These are phyloP conservation scores for Lynx canadensis DNA, from an alignment of 2,113 vertebrate genomes.

Conservation along the genomic window DNA sequence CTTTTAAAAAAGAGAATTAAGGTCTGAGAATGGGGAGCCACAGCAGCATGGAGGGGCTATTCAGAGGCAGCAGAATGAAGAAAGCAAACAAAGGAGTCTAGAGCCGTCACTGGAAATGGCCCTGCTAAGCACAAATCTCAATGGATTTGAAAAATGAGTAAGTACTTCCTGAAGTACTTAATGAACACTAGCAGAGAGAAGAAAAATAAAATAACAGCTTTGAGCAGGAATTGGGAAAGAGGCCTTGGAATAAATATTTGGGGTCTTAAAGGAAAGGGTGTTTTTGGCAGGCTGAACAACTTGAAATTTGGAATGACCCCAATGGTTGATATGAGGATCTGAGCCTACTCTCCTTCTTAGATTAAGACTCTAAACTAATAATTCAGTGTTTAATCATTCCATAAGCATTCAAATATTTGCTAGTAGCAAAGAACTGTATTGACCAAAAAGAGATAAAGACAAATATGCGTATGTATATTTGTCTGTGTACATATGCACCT, in stretches of 20 bases:
- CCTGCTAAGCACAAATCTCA: slow-evolving; percentile 6
- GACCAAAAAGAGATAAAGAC: neutral
- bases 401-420: neutral
- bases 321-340: neutral
- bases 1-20: neutral
- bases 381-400: neutral
- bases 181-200: slow-evolving; percentile 7
- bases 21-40: neutral
- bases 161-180: slow-evolving; percentile 36
- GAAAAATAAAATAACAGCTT: neutral
- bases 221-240: slow-evolving; percentile 30
- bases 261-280: neutral
- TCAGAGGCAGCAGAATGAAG: neutral
- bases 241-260: neutral
- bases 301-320: neutral
- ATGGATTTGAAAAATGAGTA: neutral
- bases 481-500: neutral
- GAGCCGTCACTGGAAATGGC: neutral
- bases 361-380: neutral
- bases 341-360: neutral
- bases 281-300: neutral
- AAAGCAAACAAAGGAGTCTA: neutral
- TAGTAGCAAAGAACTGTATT: neutral
- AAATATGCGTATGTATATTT: neutral
- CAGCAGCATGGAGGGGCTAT: neutral